These are phyloP conservation scores for Aptenodytes forsteri DNA, from an alignment of 2,113 vertebrate species.

Conservation along the genomic window DNA sequence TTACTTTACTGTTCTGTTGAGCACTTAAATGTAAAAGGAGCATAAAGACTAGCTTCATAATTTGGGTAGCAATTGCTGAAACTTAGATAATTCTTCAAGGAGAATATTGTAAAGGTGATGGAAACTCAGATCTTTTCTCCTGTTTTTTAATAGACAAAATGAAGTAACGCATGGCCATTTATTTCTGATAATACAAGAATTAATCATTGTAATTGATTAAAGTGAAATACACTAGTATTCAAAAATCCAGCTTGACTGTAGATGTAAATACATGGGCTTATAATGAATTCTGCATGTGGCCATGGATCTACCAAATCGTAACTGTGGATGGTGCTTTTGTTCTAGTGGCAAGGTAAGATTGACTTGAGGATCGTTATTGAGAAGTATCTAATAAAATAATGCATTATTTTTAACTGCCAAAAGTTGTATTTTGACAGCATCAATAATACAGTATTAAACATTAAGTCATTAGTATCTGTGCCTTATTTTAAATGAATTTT, in stretches of 20 bases:
- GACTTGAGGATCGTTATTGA: not conserved
- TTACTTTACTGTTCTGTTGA: not conserved
- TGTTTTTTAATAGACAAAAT: not conserved
- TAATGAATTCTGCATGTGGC: not conserved
- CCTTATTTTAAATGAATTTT: slow-evolving; percentile 1
- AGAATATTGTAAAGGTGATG: not conserved
- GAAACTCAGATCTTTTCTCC: not conserved
- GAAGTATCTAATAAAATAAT: not conserved
- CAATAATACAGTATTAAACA: slow-evolving; percentile 25
- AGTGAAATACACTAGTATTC: not conserved
- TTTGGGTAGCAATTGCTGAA: not conserved
- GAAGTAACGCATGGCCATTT: not conserved
- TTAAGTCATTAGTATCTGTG: not conserved
- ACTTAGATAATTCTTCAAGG: not conserved
- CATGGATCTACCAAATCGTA: not conserved
- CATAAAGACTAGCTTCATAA: not conserved
- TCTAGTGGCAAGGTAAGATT: not conserved
- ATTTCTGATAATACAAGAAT: not conserved
- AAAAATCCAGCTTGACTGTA: not conserved
- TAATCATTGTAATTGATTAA: not conserved
- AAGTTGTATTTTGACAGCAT: slow-evolving; percentile 26
- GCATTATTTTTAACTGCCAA: slow-evolving; percentile 6
- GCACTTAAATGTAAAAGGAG: not conserved
- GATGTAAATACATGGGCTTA: not conserved
- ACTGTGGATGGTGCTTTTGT: not conserved